Conservation (phyloP, 2,888 invertebrate genomes). For the Alsophila aescularia region DNA sequence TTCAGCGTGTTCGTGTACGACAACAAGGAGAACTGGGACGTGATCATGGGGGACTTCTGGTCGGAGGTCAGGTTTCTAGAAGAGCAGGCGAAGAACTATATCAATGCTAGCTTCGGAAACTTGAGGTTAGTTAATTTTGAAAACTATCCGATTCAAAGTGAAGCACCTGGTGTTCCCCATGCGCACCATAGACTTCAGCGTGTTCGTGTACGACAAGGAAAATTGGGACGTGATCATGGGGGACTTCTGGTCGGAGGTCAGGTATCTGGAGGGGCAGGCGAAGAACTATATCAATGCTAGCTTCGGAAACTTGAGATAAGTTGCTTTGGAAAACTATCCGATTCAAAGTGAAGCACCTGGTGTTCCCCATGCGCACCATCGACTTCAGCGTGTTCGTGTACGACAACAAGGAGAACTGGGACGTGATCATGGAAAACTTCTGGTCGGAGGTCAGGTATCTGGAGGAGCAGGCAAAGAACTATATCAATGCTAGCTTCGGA, state of each 20-base stretch:
- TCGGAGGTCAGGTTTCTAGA: conserved; percentile 90
- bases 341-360: conserved; percentile 91
- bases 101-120: conserved; percentile 93
- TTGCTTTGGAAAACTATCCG: no score
- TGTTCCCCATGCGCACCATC: conserved; percentile 89
- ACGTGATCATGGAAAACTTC: conserved; percentile 91
- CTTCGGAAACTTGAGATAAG: conserved; percentile 91
- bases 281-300: conserved; percentile 94
- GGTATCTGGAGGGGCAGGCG: conserved; percentile 90
- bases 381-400: conserved; percentile 93
- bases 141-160: conserved; percentile 78
- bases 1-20: conserved; percentile 93
- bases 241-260: conserved; percentile 90
- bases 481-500: conserved; percentile 94
- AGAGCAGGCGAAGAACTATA: conserved; percentile 92
- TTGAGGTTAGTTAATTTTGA: conserved; percentile 80
- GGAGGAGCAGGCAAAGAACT: conserved; percentile 92
- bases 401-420: conserved; percentile 93
- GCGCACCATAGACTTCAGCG: conserved; percentile 91
- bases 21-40: conserved; percentile 94
- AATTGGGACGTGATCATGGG: conserved; percentile 94
- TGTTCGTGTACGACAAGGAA: conserved; percentile 90
- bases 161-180: conserved; percentile 90
- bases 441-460: conserved; percentile 89
- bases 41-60: conserved; percentile 91